phyloP scores from a whole-genome alignment of 2,888 invertebrate species.

The Agrotis segetum region DNA sequence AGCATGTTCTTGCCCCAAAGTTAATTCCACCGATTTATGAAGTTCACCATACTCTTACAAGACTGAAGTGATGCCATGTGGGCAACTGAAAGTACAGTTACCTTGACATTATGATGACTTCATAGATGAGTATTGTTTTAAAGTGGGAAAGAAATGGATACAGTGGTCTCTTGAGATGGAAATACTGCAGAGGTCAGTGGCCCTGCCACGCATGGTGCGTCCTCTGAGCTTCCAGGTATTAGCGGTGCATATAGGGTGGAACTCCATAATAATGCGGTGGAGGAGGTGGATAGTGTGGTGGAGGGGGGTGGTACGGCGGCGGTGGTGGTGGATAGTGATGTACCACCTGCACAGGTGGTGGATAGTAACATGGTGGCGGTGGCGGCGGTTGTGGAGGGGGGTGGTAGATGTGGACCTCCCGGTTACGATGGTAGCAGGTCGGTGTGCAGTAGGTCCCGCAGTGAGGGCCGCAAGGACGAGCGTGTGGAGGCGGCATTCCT shows the following conservation, averaged over 20 bases:
- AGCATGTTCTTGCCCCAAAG: neutral
- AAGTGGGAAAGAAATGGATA: neutral
- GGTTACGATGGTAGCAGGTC: conserved; percentile 73
- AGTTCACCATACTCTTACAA: neutral
- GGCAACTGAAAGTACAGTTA: too few relatives aligned
- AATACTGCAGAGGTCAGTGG: neutral
- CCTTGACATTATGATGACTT: too few relatives aligned
- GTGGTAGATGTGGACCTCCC: conserved; percentile 41
- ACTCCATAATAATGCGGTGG: conserved; percentile 47
- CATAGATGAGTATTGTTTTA: neutral
- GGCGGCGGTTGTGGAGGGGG: conserved; percentile 47
- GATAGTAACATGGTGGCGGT: conserved; percentile 53
- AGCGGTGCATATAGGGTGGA: conserved; percentile 28
- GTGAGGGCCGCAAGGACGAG: conserved; percentile 78
- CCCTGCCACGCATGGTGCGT: too few relatives aligned
- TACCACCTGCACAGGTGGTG: conserved; percentile 8
- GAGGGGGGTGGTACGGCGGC: conserved; percentile 33
- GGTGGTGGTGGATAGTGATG: conserved; percentile 42
- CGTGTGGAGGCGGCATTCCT: conserved; percentile 83
- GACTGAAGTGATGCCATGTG: neutral
- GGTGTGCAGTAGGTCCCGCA: conserved; percentile 80
- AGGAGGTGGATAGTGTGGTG: conserved; percentile 46
- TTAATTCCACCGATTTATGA: neutral
- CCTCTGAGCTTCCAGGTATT: conserved; percentile 4
- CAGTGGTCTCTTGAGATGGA: neutral